Base-by-base conservation (phyloP, 2,888 invertebrate species). In the Tanytarsus gracilentus region DNA sequence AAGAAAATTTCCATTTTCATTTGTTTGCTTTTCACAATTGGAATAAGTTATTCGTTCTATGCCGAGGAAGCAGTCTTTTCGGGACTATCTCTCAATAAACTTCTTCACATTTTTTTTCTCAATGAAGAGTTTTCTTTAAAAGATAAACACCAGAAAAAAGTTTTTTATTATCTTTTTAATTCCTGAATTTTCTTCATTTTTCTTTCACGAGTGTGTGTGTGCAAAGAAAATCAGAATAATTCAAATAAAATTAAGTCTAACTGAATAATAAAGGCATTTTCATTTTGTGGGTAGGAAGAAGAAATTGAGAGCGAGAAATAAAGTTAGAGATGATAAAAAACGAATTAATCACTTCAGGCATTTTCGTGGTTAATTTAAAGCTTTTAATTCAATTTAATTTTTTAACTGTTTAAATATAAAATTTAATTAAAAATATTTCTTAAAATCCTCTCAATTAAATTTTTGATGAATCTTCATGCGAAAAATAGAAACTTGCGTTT, bases 131-230 rank as follows among this genome's bases (percentile, higher is more conserved):
- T 53, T 29, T 39, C n/a, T 39, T 16, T 36, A n/a, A 21, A 36
- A 53, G 53, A 53, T 53, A 53, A 53, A 53, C 53, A 53, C 21
- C 33, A 18, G 21, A 33, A 11, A 33, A 53, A 52, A 53, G 36
- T 53, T 53, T 40, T 53, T 53, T 53, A 53, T 53, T 53, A 53
- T 53, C 53, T 53, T 33, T 53, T 36, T 53, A 53, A 53, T 53
- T 53, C 53, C 33, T 36, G n/a, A 23, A 23, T 14, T 9, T 33
- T 53, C 33, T 53, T 33, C 36, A n/a, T n/a, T 52, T 16, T 44
- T 44, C 21, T 18, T 44, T 44, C 18, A 18, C 21, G 44, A n/a
- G n/a, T 36, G n/a, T 14, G n/a, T 16, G 16, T 36, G n/a, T 14
- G 44, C 53, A 8, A 25, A 6, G 27, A 11, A 53, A 36, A 53